These are phyloP conservation scores for Ancistrus triradiatus DNA, from an alignment of 2,113 vertebrate genomes.

Conservation along the genomic window DNA sequence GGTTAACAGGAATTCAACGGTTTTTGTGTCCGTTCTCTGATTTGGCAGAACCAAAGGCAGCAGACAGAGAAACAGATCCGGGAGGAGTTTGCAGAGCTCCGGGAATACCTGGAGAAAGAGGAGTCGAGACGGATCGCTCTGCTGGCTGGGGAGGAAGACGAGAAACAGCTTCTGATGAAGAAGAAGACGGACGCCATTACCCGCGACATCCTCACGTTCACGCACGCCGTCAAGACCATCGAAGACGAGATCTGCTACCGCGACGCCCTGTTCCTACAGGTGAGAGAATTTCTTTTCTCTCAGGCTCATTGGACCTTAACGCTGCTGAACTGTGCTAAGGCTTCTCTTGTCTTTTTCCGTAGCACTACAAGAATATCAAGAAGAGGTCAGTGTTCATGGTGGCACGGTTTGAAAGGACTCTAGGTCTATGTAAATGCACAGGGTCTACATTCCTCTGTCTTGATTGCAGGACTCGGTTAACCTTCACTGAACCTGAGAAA, in stretches of 20 bases:
- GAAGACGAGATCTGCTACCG: conserved; percentile 63
- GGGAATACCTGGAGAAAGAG: conserved; percentile 59
- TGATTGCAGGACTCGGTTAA: conserved; percentile 57
- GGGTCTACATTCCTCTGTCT: not conserved
- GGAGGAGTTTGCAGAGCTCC: conserved; percentile 63
- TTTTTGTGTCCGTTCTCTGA: not conserved
- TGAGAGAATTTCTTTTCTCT: conserved; percentile 16
- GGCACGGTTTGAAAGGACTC: no score
- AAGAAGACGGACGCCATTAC: conserved; percentile 63
- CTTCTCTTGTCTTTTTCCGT: conserved; percentile 31
- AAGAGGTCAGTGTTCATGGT: conserved; percentile 56
- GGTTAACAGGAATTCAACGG: no score
- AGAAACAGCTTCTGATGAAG: conserved; percentile 62
- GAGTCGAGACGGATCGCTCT: conserved; percentile 54
- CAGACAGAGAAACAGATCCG: conserved; percentile 63
- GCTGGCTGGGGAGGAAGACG: conserved; percentile 60
- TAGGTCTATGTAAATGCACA: no score
- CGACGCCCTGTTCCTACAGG: conserved; percentile 63
- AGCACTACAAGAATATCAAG: conserved; percentile 67
- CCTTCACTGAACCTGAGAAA: conserved; percentile 55
- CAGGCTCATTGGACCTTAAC: not conserved
- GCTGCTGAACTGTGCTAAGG: not conserved
- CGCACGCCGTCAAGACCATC: conserved; percentile 63
- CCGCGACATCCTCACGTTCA: conserved; percentile 63
- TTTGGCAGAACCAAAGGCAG: conserved; percentile 60